Base-by-base conservation (phyloP, 2,797 vertebrate species). In the Ispidina lecontei region DNA sequence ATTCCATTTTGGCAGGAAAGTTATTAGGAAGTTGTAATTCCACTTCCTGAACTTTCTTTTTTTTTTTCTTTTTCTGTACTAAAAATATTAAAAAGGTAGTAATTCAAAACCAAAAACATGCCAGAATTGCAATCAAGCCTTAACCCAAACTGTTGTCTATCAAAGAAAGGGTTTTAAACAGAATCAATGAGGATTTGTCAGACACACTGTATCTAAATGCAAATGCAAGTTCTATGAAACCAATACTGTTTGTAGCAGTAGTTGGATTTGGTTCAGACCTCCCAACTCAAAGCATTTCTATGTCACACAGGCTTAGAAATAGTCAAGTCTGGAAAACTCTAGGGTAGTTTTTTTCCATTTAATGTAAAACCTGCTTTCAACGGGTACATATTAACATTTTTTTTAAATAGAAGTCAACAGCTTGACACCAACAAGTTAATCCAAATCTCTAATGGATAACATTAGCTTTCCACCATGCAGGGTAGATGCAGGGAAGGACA, bases 351-450 rank as follows among this genome's bases (percentile, higher is more conserved):
- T 75, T 20, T 9, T 80, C 20, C 7, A 17, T 39, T 74, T 84
- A 5, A 73, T 59, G 76, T 43, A 68, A 85, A 85, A 44, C 4
- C 41, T 60, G 5, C 12, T 89, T 63, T 60, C 21, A 71, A 35
- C 0, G 1, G 29, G 10, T 52, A 54, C 0, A 0, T 26, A 51
- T 31, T 41, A 67, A 35, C 20, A 18, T 52, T 29, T 52, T 51
- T 60, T 78, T 73, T 16, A 7, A 52, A 85, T 23, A 65, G 23
- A 65, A 51, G 52, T 29, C 37, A 74, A 60, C 17, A 70, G n/a
- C 20, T 67, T n/a, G 14, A 88, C n/a, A 62, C 22, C 35, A 74
- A 18, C 3, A 86, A 62, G 10, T 71, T 49, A 86, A 81, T 29
- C n/a, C 37, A 64, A 71, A 64, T 22, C 33, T 41, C 5, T 9